phyloP scores from a whole-genome alignment of 1,140 invertebrate genomes.

The Drosophila albomicans region DNA sequence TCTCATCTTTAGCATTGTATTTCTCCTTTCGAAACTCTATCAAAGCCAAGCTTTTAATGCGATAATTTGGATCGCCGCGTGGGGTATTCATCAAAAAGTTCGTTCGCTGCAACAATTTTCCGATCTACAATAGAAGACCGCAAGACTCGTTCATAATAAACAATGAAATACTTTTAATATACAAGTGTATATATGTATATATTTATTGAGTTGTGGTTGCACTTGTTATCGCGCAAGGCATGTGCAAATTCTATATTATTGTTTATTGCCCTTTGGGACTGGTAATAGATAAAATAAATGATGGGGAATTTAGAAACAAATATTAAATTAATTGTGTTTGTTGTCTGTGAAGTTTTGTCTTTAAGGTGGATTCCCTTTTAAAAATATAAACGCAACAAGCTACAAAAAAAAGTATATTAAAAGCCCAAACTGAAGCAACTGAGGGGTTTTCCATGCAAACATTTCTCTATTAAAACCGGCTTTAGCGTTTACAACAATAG shows the following conservation, averaged over 20 bases:
- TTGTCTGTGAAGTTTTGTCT: too few relatives aligned
- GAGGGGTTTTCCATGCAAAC: not conserved
- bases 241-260: not conserved
- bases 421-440: not conserved
- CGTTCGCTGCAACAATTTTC: conserved; percentile 62
- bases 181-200: conserved; percentile 5
- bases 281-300: not conserved
- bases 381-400: too few relatives aligned
- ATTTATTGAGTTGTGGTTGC: conserved; percentile 1
- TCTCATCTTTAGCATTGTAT: conserved; percentile 63
- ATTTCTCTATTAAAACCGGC: not conserved
- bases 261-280: not conserved
- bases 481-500: not conserved
- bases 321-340: too few relatives aligned
- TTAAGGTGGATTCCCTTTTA: too few relatives aligned
- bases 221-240: not conserved
- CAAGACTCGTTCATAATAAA: conserved; percentile 10
- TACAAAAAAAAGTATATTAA: not conserved
- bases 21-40: conserved; percentile 74
- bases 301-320: not conserved
- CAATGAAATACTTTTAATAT: conserved; percentile 1
- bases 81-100: conserved; percentile 73
- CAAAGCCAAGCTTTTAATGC: conserved; percentile 58
- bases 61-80: conserved; percentile 56
- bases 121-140: conserved; percentile 59